phyloP scores from a whole-genome alignment of 2,113 vertebrate genomes.

The Tinamus guttatus region DNA sequence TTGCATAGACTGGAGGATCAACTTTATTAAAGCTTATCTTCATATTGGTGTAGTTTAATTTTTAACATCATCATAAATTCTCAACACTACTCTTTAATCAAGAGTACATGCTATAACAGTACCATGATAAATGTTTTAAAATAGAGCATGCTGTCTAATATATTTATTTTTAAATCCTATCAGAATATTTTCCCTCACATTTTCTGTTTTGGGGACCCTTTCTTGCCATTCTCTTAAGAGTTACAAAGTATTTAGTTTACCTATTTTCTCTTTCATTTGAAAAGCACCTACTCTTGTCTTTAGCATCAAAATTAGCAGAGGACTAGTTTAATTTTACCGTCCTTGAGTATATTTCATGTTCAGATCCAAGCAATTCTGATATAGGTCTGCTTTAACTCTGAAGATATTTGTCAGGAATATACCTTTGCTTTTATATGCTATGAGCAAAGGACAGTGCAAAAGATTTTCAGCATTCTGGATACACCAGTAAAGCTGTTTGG shows the following conservation, averaged over 20 bases:
- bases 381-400: background rate
- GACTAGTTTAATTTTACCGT: background rate
- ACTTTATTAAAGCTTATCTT: background rate
- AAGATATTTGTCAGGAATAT: background rate
- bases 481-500: background rate
- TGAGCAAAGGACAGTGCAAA: background rate
- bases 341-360: background rate
- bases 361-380: background rate
- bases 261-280: background rate
- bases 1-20: background rate
- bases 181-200: background rate
- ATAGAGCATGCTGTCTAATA: background rate
- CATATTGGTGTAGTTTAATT: background rate
- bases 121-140: background rate
- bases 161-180: background rate
- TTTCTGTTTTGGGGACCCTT: background rate
- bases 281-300: background rate
- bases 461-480: background rate
- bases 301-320: background rate
- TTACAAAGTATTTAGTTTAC: background rate
- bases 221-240: background rate
- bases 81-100: background rate
- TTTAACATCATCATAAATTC: background rate
- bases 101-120: background rate
- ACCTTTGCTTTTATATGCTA: background rate